A percentile compares a stretch with the other conserved stretches of the same genome.
Evolutionary conservation across 2,113 vertebrate species (phyloP).

Genomic region (Nothocercus julius): DNA sequence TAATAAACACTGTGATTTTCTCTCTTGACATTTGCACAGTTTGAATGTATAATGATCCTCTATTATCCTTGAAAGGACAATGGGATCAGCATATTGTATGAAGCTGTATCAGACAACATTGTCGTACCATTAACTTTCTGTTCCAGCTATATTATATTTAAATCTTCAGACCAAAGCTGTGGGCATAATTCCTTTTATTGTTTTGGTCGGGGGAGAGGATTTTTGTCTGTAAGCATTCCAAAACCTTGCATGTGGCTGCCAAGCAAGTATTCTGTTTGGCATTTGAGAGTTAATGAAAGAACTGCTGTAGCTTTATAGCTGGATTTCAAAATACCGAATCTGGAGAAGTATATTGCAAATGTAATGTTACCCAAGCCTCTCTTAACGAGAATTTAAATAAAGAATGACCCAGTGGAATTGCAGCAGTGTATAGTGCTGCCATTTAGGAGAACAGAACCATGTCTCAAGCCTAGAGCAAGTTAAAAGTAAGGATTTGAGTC

Average conservation of each 20-base stretch:
- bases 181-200: constrained; percentile 21
- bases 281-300: constrained; percentile 56
- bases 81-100: background rate
- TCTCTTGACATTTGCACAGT: background rate
- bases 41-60: background rate
- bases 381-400: constrained; percentile 66
- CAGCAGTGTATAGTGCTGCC: constrained; percentile 2
- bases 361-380: constrained; percentile 47
- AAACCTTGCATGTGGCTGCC: background rate
- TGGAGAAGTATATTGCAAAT: constrained; percentile 49
- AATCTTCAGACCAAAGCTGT: background rate
- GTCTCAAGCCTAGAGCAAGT: constrained; percentile 14
- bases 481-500: constrained; percentile 19
- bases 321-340: constrained; percentile 18
- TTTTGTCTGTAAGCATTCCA: constrained; percentile 42
- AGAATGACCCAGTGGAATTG: constrained; percentile 62
- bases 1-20: background rate
- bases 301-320: constrained; percentile 10
- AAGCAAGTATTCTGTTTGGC: constrained; percentile 27
- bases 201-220: constrained; percentile 34
- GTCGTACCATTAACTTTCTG: background rate
- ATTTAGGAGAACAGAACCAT: constrained; percentile 31
- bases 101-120: background rate
- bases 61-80: background rate
- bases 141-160: background rate